Percentiles rank a stretch among this genome's conserved stretches.
Conservation (phyloP, 2,888 invertebrate genomes). For the Galerucella nymphaeae region DNA sequence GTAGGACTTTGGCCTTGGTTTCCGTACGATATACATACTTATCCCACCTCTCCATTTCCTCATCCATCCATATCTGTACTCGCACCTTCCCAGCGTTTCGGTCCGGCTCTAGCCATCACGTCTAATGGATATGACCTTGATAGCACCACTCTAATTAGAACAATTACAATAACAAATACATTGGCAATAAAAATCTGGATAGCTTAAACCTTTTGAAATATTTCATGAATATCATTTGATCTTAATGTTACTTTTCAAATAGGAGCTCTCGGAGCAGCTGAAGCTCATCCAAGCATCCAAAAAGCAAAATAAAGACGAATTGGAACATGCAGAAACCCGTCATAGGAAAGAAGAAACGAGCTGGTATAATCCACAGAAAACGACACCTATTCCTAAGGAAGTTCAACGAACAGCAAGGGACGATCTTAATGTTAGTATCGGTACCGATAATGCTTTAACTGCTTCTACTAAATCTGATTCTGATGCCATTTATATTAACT, state of each 20-base stretch:
- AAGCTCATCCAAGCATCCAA: conserved; percentile 4
- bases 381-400: conserved; percentile 24
- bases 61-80: too few species aligned
- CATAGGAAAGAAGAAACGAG: conserved; percentile 32
- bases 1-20: too few species aligned
- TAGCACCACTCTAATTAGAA: too few species aligned
- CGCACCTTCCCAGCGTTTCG: too few species aligned
- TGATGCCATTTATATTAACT: conserved; percentile 60
- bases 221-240: not conserved
- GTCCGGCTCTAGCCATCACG: too few species aligned
- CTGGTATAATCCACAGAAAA: conserved; percentile 15
- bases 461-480: conserved; percentile 43
- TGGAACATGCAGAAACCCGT: conserved; percentile 17
- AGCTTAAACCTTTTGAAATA: too few species aligned
- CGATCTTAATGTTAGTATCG: conserved; percentile 47
- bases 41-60: too few species aligned
- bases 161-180: too few species aligned
- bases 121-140: too few species aligned
- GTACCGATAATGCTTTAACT: conserved; percentile 41
- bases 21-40: too few species aligned
- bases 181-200: too few species aligned
- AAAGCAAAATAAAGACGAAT: conserved; percentile 12
- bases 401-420: conserved; percentile 47
- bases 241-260: not conserved
- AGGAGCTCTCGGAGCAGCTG: conserved; percentile 4